Conservation (phyloP, 2,797 vertebrate species). For the Aviceda leuphotes region DNA sequence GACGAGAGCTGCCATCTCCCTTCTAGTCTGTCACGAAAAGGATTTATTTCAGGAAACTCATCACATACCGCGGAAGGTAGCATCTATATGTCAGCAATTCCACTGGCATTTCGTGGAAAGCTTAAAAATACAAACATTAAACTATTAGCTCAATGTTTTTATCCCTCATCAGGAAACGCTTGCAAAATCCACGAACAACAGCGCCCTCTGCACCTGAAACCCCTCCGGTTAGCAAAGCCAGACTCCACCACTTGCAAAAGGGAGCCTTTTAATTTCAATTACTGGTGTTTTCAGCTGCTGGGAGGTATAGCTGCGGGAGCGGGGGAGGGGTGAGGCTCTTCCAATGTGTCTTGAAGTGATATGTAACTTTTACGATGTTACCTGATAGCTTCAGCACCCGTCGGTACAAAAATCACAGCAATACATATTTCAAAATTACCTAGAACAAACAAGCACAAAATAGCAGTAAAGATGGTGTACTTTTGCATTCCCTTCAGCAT, state of each 20-base stretch:
- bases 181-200: constrained; percentile 78
- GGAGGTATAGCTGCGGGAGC: neutral
- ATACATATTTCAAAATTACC: neutral
- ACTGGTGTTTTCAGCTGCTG: constrained; percentile 32
- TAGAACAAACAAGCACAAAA: neutral
- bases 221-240: constrained; percentile 38
- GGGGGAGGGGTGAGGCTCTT: neutral
- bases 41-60: constrained; percentile 63
- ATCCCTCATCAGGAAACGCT: constrained; percentile 38
- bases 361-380: neutral
- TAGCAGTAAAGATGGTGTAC: neutral
- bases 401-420: neutral
- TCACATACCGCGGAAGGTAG: constrained; percentile 60
- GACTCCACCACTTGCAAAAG: constrained; percentile 11
- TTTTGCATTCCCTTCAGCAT: constrained; percentile 7
- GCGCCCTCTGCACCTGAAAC: constrained; percentile 81
- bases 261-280: constrained; percentile 52
- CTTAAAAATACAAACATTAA: constrained; percentile 71
- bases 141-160: constrained; percentile 57
- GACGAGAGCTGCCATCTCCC: constrained; percentile 39
- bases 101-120: constrained; percentile 57
- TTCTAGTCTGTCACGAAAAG: constrained; percentile 1
- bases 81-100: constrained; percentile 63
- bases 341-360: neutral
- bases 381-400: neutral